Conservation (phyloP, 1,140 invertebrate genomes). For the Thalassaphorura encarpata region DNA sequence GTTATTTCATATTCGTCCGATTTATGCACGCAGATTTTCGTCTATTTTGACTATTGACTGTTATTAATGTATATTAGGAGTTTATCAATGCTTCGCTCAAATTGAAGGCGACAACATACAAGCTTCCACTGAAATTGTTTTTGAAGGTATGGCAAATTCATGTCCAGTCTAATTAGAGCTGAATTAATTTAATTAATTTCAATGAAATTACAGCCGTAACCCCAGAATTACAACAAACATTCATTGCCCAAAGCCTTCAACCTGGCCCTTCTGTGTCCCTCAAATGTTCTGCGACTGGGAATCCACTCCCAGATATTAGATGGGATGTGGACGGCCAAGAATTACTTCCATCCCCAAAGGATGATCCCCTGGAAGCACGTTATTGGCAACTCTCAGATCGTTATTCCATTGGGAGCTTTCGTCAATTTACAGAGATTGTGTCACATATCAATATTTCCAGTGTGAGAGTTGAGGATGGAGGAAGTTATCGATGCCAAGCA, state of each 20-base stretch:
- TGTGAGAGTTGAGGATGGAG: slow-evolving; percentile 40
- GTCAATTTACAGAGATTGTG: slow-evolving; percentile 36
- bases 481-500: slow-evolving; percentile 40
- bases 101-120: slow-evolving; percentile 59
- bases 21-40: too few species aligned
- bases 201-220: slow-evolving; percentile 18
- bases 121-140: slow-evolving; percentile 56
- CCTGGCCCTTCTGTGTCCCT: slow-evolving; percentile 40
- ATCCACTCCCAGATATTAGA: slow-evolving; percentile 39
- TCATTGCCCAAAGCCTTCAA: slow-evolving; percentile 39
- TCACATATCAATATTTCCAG: slow-evolving; percentile 44
- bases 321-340: slow-evolving; percentile 36
- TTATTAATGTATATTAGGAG: too few species aligned
- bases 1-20: background rate
- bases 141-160: slow-evolving; percentile 53
- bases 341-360: slow-evolving; percentile 22
- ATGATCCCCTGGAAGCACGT: slow-evolving; percentile 12
- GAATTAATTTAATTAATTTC: background rate
- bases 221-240: slow-evolving; percentile 34
- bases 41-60: too few species aligned
- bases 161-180: background rate
- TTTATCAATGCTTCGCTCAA: slow-evolving; percentile 72
- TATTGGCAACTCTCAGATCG: slow-evolving; percentile 23
- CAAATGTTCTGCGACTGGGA: slow-evolving; percentile 41
- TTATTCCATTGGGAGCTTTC: slow-evolving; percentile 18